phyloP scores from a whole-genome alignment of 2,797 vertebrate species.

The Hipposideros larvatus region DNA sequence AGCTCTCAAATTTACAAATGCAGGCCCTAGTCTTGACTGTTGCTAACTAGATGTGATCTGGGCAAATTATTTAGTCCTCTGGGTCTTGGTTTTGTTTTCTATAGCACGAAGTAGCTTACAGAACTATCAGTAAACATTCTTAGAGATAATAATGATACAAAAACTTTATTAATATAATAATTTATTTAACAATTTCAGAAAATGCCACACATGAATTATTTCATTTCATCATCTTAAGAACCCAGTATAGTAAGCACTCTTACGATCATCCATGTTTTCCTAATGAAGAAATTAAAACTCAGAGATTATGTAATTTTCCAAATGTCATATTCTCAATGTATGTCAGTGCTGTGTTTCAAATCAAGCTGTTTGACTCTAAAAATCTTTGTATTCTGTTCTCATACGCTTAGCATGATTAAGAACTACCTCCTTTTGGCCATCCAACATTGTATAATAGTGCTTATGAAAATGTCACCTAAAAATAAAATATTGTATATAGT shows the following conservation, averaged over 20 bases:
- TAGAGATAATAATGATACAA: not conserved
- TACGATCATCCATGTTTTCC: not conserved
- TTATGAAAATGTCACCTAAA: conserved; percentile 3
- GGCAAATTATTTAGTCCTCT: not conserved
- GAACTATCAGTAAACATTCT: not conserved
- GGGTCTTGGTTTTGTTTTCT: not conserved
- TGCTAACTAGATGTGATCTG: not conserved
- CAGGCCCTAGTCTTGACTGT: not conserved
- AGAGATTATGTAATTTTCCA: not conserved
- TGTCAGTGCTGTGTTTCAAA: not conserved
- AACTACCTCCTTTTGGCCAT: not conserved
- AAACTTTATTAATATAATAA: not conserved
- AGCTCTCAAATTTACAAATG: not conserved
- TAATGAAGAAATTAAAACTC: not conserved
- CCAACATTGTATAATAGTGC: not conserved
- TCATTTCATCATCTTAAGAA: not conserved
- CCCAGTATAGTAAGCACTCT: not conserved
- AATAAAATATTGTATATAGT: conserved; percentile 1
- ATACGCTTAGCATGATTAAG: not conserved
- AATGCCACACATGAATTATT: not conserved
- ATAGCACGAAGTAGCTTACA: not conserved
- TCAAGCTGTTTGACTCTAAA: not conserved
- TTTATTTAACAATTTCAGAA: not conserved
- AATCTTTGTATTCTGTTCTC: not conserved
- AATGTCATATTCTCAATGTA: not conserved